Conservation (phyloP, 2,888 invertebrate genomes). For the Hypolimnas misippus region DNA sequence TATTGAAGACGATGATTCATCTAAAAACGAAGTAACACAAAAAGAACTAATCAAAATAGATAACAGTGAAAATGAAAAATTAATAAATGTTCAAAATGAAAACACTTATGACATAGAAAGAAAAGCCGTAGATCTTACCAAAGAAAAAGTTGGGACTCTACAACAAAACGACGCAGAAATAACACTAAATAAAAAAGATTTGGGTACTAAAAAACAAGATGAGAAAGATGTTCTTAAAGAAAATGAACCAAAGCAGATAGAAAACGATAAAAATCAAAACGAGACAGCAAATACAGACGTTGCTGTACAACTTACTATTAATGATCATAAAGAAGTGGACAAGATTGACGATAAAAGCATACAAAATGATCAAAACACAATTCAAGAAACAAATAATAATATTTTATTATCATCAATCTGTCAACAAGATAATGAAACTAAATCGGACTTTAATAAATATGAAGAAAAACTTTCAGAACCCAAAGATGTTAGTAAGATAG, state of each 20-base stretch:
- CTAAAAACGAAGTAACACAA: background rate
- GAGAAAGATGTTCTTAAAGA: background rate
- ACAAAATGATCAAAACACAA: background rate
- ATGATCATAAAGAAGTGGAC: background rate
- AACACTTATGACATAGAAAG: background rate
- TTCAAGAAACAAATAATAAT: background rate
- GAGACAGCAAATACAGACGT: background rate
- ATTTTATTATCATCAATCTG: background rate
- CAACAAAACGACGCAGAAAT: background rate
- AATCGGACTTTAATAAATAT: background rate
- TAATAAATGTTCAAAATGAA: background rate
- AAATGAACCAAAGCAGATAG: background rate
- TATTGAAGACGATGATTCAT: background rate
- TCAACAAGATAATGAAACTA: background rate
- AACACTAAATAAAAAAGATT: background rate
- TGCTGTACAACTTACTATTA: background rate
- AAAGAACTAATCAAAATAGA: conserved; percentile 27
- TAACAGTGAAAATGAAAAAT: conserved; percentile 30
- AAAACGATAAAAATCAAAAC: background rate
- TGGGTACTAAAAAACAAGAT: background rate
- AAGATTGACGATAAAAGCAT: background rate
- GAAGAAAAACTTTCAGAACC: background rate
- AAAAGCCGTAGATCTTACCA: background rate
- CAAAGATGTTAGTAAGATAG: background rate
- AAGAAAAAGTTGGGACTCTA: background rate